A percentile compares a stretch with the other conserved stretches of the same genome.
phyloP scores from a whole-genome alignment of 2,888 invertebrate species.

The Ennomos fuscantarius region DNA sequence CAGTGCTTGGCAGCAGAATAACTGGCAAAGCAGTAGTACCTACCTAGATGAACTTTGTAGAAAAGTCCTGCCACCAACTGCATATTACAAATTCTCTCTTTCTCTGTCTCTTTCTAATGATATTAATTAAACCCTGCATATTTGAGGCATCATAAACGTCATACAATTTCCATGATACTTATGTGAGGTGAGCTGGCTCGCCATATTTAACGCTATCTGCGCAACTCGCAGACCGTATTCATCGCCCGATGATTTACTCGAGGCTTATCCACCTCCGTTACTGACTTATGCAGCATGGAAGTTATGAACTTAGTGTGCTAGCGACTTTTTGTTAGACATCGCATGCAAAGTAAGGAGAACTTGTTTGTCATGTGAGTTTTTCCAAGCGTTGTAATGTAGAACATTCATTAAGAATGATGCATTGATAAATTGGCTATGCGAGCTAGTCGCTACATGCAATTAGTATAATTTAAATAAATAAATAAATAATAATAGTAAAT shows the following conservation, averaged over 20 bases:
- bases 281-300: slow-evolving; percentile 66
- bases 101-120: neutral
- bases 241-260: slow-evolving; percentile 78
- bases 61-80: too few relatives aligned
- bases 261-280: slow-evolving; percentile 69
- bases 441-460: too few relatives aligned
- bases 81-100: too few relatives aligned
- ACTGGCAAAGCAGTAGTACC: too few relatives aligned
- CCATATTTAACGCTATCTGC: slow-evolving; percentile 82
- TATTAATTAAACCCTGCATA: slow-evolving; percentile 5
- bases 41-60: too few relatives aligned
- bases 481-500: too few relatives aligned
- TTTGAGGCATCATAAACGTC: slow-evolving; percentile 28
- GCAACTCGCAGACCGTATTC: slow-evolving; percentile 70
- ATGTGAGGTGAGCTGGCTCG: slow-evolving; percentile 63
- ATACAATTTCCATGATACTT: slow-evolving; percentile 49
- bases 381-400: neutral
- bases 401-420: neutral
- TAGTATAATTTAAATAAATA: too few relatives aligned
- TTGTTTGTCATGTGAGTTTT: neutral
- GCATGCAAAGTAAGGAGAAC: slow-evolving; percentile 7
- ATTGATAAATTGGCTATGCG: too few relatives aligned
- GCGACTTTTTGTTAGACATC: slow-evolving; percentile 31
- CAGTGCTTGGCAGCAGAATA: too few relatives aligned
- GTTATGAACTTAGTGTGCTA: slow-evolving; percentile 35